Evolutionary conservation across 2,113 vertebrate species (phyloP).

Genomic region (Sarotherodon lohbergeri): DNA sequence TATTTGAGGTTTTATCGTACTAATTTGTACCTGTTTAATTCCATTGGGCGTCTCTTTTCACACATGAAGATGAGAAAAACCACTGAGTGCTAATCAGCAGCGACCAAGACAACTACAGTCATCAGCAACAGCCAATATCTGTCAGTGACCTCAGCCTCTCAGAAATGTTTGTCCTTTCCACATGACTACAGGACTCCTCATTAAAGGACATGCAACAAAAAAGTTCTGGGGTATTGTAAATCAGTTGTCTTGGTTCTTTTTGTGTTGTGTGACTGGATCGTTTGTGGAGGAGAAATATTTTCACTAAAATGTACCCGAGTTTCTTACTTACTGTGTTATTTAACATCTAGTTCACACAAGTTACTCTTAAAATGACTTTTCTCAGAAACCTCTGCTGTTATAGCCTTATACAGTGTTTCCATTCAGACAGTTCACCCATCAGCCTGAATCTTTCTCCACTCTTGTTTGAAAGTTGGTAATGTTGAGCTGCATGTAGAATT

Average conservation of each 20-base stretch:
- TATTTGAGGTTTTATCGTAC: neutral
- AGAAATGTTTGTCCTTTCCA: neutral
- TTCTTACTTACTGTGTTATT: neutral
- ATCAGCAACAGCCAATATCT: neutral
- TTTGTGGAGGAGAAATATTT: neutral
- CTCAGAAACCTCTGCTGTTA: neutral
- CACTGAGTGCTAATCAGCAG: neutral
- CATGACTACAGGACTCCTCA: neutral
- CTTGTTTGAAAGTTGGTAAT: neutral
- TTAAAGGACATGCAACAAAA: rapidly evolving
- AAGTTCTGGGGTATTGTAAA: neutral
- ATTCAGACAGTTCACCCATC: neutral
- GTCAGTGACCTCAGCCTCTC: neutral
- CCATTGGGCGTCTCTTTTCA: neutral
- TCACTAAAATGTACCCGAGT: neutral
- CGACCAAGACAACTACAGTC: neutral
- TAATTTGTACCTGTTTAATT: neutral
- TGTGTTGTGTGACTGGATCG: neutral
- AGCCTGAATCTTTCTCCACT: neutral
- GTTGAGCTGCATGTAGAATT: neutral
- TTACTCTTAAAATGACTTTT: neutral
- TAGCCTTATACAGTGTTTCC: neutral
- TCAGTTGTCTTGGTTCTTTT: neutral
- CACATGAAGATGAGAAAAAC: neutral
- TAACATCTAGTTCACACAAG: neutral